A percentile compares a stretch with the other conserved stretches of the same genome.
These are phyloP conservation scores for Neopelma chrysocephalum DNA, from an alignment of 2,797 vertebrate species.

Conservation along the genomic window DNA sequence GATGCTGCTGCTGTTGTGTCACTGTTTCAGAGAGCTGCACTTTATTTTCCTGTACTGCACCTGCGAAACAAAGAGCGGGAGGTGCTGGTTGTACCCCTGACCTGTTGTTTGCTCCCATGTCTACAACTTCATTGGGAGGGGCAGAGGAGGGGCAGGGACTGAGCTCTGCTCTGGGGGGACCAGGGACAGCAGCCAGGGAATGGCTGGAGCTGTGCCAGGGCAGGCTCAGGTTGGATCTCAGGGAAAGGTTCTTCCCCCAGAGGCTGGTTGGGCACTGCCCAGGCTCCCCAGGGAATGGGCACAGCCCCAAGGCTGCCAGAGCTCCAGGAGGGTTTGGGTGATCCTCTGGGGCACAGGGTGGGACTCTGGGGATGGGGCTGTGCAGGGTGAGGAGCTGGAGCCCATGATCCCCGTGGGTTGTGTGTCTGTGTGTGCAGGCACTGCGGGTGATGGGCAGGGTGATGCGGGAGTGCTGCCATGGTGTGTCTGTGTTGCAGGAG, in stretches of 20 bases:
- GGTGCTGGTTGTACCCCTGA: not conserved
- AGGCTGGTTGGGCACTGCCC: not conserved
- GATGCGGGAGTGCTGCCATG: conserved; percentile 87
- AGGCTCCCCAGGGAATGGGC: not conserved
- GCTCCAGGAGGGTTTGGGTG: not conserved
- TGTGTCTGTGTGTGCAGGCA: too few relatives aligned
- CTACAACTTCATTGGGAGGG: not conserved
- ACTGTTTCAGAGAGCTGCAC: fast-evolving
- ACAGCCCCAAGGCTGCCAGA: not conserved
- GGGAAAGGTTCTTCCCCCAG: not conserved
- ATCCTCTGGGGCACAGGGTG: not conserved
- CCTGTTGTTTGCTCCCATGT: not conserved
- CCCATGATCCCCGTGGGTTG: not conserved
- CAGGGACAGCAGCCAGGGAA: not conserved
- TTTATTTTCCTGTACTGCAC: not conserved
- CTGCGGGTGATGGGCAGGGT: too few relatives aligned
- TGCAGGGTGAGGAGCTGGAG: not conserved
- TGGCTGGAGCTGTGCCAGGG: not conserved
- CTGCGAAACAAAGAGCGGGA: not conserved
- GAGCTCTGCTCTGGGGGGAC: not conserved
- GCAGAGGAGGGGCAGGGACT: not conserved
- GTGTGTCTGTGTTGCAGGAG: too few relatives aligned
- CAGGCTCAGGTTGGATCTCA: not conserved
- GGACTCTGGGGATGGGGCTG: not conserved
- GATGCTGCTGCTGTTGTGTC: fast-evolving